Conservation (phyloP, 2,113 vertebrate genomes). For the Mastomys natalensis region DNA sequence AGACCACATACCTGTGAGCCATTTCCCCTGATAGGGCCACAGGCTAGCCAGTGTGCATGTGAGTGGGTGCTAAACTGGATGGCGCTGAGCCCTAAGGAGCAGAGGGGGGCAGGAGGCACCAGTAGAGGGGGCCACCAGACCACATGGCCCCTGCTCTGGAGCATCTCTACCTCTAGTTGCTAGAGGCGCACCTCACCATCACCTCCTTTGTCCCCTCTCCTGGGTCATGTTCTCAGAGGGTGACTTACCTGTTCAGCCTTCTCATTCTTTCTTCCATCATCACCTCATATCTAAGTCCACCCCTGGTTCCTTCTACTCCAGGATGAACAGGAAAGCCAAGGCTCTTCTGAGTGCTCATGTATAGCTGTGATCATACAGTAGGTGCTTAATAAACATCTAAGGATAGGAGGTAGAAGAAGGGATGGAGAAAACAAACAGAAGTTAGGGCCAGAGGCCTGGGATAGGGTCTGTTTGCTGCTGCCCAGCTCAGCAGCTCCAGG, state of each 20-base stretch:
- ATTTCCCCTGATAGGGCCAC: neutral
- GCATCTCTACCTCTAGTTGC: no score
- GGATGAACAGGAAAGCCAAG: neutral
- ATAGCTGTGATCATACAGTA: neutral
- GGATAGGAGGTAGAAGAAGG: neutral
- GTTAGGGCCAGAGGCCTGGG: neutral
- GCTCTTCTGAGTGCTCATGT: neutral
- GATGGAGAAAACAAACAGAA: neutral
- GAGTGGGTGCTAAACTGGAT: neutral
- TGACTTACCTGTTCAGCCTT: neutral
- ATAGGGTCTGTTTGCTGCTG: neutral
- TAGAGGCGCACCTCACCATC: neutral
- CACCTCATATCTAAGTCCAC: neutral
- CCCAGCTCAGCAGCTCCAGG: neutral
- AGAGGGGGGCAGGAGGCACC: neutral
- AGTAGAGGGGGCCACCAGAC: neutral
- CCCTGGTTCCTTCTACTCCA: neutral
- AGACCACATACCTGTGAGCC: neutral
- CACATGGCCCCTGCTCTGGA: neutral
- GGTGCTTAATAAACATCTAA: neutral
- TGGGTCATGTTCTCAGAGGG: neutral
- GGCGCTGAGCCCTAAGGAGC: neutral
- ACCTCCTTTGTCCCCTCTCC: neutral
- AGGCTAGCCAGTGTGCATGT: neutral
- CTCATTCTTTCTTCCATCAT: neutral